These are phyloP conservation scores for Trichechus manatus DNA, from an alignment of 2,113 vertebrate genomes.

Conservation along the genomic window DNA sequence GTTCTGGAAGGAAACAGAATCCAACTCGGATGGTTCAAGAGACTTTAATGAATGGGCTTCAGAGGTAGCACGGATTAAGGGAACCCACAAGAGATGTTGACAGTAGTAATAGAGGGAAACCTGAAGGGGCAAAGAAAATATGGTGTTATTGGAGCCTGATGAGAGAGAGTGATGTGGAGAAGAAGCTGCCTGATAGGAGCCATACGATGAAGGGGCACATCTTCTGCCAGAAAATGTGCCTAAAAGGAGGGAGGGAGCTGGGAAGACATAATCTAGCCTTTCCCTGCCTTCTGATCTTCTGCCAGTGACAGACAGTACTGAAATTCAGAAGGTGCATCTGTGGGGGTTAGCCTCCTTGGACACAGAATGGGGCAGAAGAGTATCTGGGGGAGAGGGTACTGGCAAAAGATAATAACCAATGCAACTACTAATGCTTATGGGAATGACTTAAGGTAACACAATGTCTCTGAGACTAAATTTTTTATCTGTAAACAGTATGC, in stretches of 20 bases:
- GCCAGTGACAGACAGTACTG: not conserved
- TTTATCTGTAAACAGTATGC: not conserved
- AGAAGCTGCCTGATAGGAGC: not conserved
- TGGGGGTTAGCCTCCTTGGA: not conserved
- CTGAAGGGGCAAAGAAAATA: not conserved
- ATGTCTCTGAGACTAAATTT: conserved; percentile 20
- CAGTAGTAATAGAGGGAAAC: not conserved
- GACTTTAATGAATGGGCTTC: not conserved
- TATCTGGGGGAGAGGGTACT: not conserved
- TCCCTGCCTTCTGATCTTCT: not conserved
- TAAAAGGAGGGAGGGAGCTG: not conserved
- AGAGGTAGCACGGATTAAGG: not conserved
- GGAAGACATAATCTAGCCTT: not conserved
- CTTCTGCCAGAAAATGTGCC: not conserved
- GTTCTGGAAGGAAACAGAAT: conserved; percentile 8
- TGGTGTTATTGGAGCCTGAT: not conserved
- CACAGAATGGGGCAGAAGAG: not conserved
- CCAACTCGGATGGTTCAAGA: not conserved
- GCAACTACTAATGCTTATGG: not conserved
- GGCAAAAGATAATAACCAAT: not conserved
- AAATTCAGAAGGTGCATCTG: not conserved
- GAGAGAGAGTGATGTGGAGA: not conserved
- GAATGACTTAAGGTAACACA: not conserved
- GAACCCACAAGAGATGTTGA: not conserved
- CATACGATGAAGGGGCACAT: not conserved